Percentiles rank a stretch among this genome's conserved stretches.
These are phyloP conservation scores for Catharus fuscescens DNA, from an alignment of 2,113 vertebrate genomes.

Conservation along the genomic window DNA sequence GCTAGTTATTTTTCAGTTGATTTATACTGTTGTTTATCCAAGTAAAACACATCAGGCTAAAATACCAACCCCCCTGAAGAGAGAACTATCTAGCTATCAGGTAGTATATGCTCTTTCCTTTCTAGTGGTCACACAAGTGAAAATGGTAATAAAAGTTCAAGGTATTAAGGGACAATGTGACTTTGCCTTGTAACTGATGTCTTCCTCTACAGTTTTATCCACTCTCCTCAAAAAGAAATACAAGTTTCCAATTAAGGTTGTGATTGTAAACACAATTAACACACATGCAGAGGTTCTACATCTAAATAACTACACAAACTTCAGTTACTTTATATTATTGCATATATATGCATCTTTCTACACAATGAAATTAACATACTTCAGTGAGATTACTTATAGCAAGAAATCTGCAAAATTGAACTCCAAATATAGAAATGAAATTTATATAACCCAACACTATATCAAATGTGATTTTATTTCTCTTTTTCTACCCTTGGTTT, in stretches of 20 bases:
- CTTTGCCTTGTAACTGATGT: neutral
- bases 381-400: neutral
- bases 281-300: neutral
- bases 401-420: neutral
- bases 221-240: neutral
- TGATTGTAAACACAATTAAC: neutral
- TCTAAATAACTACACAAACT: neutral
- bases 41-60: neutral
- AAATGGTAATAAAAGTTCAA: neutral
- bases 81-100: neutral
- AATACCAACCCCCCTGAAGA: neutral
- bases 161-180: neutral
- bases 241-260: neutral
- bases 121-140: neutral
- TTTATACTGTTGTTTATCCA: neutral
- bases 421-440: neutral
- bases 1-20: neutral
- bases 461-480: neutral
- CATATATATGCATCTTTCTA: neutral
- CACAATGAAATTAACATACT: neutral
- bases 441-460: neutral
- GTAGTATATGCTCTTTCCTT: neutral
- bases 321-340: neutral
- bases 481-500: conserved; percentile 7
- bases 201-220: neutral